phyloP scores from a whole-genome alignment of 2,113 vertebrate species.

The Nesoenas mayeri region DNA sequence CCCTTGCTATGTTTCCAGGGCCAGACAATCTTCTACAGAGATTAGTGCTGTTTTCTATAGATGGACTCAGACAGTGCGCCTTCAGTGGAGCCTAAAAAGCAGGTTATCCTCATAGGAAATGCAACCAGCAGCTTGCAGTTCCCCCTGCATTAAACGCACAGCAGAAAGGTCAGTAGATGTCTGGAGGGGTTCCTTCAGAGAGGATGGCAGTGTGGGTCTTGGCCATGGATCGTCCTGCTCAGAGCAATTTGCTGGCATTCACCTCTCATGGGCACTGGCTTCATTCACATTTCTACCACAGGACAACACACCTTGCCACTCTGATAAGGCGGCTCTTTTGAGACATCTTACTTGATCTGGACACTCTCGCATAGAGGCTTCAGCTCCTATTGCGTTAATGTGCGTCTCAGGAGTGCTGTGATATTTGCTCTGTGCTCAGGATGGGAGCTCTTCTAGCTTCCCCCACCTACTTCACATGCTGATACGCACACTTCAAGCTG shows the following conservation, averaged over 20 bases:
- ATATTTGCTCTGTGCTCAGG: not conserved
- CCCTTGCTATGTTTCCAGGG: not conserved
- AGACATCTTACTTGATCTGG: not conserved
- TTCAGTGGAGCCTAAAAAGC: not conserved
- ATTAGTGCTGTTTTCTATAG: not conserved
- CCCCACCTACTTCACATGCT: not conserved
- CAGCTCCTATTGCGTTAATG: not conserved
- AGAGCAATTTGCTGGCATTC: not conserved
- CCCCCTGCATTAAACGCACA: not conserved
- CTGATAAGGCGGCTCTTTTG: not conserved
- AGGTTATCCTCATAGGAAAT: not conserved
- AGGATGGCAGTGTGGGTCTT: not conserved
- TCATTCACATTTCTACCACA: not conserved
- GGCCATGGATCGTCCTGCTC: rapidly evolving
- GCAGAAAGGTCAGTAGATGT: not conserved
- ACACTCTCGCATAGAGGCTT: not conserved
- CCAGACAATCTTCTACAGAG: not conserved
- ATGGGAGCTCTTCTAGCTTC: not conserved
- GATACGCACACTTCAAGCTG: slow-evolving; percentile 5
- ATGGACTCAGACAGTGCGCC: not conserved
- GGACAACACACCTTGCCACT: not conserved
- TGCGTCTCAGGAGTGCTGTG: rapidly evolving
- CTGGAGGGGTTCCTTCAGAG: not conserved
- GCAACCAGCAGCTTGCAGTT: not conserved
- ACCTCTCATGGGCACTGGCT: not conserved